Percentiles rank a stretch among this genome's conserved stretches.
phyloP scores from a whole-genome alignment of 2,113 vertebrate species.

The Equus quagga region DNA sequence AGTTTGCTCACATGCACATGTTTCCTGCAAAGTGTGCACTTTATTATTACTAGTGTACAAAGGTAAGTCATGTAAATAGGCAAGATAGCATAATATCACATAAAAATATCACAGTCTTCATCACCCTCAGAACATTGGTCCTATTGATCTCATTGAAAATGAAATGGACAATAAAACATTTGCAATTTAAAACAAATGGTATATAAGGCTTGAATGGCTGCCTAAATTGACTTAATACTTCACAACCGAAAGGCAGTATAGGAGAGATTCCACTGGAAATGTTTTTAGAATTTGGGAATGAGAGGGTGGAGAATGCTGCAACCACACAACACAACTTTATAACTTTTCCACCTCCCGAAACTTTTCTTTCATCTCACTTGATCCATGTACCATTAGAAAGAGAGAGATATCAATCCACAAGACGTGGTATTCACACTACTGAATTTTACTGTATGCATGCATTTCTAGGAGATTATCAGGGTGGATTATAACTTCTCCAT shows the following conservation, averaged over 20 bases:
- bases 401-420: neutral
- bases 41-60: neutral
- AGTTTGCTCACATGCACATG: neutral
- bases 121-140: neutral
- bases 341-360: neutral
- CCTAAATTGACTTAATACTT: neutral
- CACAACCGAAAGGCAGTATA: neutral
- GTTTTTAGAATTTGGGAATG: neutral
- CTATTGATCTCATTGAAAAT: neutral
- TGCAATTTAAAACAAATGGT: neutral
- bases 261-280: neutral
- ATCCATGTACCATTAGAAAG: neutral
- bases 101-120: neutral
- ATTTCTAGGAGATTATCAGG: neutral
- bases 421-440: neutral
- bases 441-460: neutral
- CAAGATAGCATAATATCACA: neutral
- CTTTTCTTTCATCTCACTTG: neutral
- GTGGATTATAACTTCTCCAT: neutral
- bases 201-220: neutral
- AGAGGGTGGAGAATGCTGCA: neutral
- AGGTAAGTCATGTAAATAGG: neutral
- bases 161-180: neutral
- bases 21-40: neutral
- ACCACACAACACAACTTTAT: neutral